A percentile compares a stretch with the other conserved stretches of the same genome.
Conservation (phyloP, 2,797 vertebrate species). For the Falco naumanni region DNA sequence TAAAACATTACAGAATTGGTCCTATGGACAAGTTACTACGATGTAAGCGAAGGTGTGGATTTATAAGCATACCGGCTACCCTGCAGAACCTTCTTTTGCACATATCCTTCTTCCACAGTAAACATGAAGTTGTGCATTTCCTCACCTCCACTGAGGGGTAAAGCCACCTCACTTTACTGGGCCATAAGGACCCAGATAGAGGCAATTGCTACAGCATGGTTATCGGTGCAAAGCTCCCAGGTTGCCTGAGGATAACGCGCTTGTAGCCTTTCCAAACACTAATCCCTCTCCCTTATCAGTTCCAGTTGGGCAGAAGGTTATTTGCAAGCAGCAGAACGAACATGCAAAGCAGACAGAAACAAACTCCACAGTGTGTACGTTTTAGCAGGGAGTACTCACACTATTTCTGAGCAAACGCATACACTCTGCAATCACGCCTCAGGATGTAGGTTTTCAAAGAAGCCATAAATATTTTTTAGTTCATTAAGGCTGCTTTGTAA, state of each 20-base stretch:
- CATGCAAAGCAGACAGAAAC: neutral
- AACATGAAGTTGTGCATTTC: neutral
- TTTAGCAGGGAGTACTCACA: neutral
- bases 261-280: neutral
- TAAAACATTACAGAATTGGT: neutral
- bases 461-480: neutral
- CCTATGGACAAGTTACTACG: neutral
- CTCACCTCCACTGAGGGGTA: neutral
- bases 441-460: neutral
- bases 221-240: neutral
- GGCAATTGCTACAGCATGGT: neutral
- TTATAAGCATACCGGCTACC: neutral
- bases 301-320: neutral
- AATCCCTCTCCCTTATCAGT: neutral
- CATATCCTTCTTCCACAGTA: neutral
- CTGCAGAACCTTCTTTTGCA: neutral
- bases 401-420: neutral
- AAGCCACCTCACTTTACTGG: neutral
- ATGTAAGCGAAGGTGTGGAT: neutral
- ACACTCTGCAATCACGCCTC: neutral
- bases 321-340: neutral
- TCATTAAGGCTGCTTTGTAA: neutral
- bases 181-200: neutral
- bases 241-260: neutral
- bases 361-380: neutral